Base-by-base conservation (phyloP, 2,888 invertebrate genomes). In the Ophonus ardosiacus region DNA sequence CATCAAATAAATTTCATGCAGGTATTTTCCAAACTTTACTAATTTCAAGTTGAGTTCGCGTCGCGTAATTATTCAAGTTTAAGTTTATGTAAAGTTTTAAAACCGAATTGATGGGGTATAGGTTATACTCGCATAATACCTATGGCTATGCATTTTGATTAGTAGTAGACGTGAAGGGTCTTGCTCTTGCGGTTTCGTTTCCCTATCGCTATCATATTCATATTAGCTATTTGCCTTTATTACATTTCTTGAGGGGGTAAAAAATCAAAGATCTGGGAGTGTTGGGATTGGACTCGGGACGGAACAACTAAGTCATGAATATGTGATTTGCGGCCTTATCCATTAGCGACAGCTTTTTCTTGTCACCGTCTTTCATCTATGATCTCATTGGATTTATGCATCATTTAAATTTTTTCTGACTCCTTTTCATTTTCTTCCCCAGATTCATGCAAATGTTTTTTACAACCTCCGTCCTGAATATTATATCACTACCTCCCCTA, bases 91-190 rank as follows among this genome's bases (percentile, higher is more conserved):
- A 78, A 78, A 57, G 56, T 78, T 78, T 57, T 31, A 78, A 76
- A 76, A 57, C 17, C 56, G 57, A 78, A 78, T 57, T 57, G 43
- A 51, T 51, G 43, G 43, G 43, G 43, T 51, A 51, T 51, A 51
- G 43, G 43, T 51, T 51, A 51, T 78, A 78, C 18, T 76, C 24
- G 18, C 10, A 56, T 18, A 13, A 88, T 88, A 89, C 88, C 88
- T 89, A 90, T 51, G 88, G 89, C 90, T 90, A 90, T 91, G 91
- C 90, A 91, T 91, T 91, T 91, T 91, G 90, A 91, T 90, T 89
- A 91, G 90, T 87, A 81, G 57, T 68, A 31, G 31, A 31, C 3
- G 31, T 6, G 31, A 31, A 31, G 31, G 31, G 31, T 31, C 31
- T 31, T 31, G 31, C 31, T 31, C 31, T 31, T 31, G 31, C 31